Percentiles rank a stretch among this genome's conserved stretches.
Conservation (phyloP, 1,140 invertebrate genomes). For the Palaemon carinicauda region DNA sequence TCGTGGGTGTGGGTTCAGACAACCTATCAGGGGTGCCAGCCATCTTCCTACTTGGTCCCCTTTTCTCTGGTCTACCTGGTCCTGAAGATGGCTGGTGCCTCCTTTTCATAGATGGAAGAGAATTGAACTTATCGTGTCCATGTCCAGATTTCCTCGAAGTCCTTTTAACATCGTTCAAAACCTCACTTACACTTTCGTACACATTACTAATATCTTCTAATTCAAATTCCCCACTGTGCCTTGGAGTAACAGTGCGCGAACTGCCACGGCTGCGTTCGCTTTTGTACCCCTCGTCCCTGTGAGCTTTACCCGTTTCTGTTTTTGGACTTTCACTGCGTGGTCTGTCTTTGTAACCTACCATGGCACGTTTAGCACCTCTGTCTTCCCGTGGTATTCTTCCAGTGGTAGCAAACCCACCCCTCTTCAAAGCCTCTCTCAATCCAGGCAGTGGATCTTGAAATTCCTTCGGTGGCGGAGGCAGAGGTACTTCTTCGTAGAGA, state of each 20-base stretch:
- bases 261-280: constrained; percentile 17
- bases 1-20: constrained; percentile 58
- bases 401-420: constrained; percentile 51
- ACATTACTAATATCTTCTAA: constrained; percentile 73
- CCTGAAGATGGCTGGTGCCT: constrained; percentile 36
- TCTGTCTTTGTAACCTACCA: constrained; percentile 44
- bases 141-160: constrained; percentile 42
- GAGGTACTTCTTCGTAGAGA: constrained; percentile 77
- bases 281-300: constrained; percentile 31
- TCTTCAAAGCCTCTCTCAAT: constrained; percentile 29
- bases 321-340: constrained; percentile 59
- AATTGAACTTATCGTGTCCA: constrained; percentile 57
- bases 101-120: constrained; percentile 56
- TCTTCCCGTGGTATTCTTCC: constrained; percentile 55
- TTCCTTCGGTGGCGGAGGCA: constrained; percentile 80
- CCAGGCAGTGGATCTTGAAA: constrained; percentile 79
- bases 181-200: constrained; percentile 74
- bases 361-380: constrained; percentile 27
- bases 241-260: constrained; percentile 26
- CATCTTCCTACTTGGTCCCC: constrained; percentile 59
- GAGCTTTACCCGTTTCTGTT: constrained; percentile 49
- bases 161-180: constrained; percentile 46
- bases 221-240: constrained; percentile 53
- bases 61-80: constrained; percentile 37
- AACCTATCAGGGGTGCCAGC: constrained; percentile 49